Evolutionary conservation across 2,113 vertebrate genomes (phyloP).

Genomic region (Athene noctua): DNA sequence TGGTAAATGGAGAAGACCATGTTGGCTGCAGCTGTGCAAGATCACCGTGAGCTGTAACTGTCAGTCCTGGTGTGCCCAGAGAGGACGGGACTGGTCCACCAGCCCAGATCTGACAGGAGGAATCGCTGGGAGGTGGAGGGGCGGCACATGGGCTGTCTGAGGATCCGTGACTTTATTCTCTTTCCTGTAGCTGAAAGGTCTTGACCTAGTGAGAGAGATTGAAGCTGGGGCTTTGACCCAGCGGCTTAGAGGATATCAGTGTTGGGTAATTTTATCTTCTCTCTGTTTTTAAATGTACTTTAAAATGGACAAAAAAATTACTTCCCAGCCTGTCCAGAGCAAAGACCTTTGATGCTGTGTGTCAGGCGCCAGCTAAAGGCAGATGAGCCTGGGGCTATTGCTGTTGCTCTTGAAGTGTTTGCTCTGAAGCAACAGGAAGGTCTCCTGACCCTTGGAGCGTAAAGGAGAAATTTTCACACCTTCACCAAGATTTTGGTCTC

Average conservation of each 20-base stretch:
- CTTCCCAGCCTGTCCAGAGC: background rate
- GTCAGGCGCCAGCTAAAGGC: background rate
- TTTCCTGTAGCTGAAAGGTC: background rate
- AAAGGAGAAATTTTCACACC: background rate
- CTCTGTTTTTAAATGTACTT: background rate
- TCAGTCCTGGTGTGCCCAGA: background rate
- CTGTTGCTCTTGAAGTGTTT: background rate
- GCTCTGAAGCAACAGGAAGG: background rate
- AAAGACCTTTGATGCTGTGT: background rate
- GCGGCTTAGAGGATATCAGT: background rate
- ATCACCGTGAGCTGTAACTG: background rate
- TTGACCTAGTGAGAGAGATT: background rate
- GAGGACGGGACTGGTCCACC: background rate
- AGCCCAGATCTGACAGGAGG: background rate
- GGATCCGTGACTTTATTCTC: background rate
- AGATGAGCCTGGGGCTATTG: background rate
- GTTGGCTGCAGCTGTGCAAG: background rate
- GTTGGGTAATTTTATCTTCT: background rate
- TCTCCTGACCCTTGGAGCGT: background rate
- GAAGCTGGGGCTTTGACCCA: background rate
- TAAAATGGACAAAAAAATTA: background rate
- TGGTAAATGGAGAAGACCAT: background rate
- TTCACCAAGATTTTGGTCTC: background rate
- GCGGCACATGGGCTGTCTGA: background rate
- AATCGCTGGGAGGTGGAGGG: background rate